Evolutionary conservation across 2,113 vertebrate species (phyloP).

Genomic region (Collichthys lucidus): DNA sequence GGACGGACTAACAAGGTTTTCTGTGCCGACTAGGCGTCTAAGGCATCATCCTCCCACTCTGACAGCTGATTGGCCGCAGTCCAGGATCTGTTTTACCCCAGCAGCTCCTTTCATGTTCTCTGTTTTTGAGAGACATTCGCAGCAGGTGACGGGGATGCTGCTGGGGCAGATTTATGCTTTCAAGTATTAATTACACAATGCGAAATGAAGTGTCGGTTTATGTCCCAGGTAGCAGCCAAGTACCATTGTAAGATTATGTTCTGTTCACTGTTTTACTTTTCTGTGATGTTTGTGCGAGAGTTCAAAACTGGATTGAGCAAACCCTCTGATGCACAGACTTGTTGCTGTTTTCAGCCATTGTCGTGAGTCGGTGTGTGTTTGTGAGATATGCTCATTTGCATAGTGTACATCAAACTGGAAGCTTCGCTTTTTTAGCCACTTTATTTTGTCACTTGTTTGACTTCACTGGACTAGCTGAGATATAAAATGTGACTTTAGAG

Average conservation of each 20-base stretch:
- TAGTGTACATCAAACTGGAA: too few relatives aligned
- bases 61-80: slow-evolving; percentile 60
- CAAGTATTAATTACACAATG: slow-evolving; percentile 20
- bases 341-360: background rate
- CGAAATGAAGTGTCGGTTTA: background rate
- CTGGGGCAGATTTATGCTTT: slow-evolving; percentile 38
- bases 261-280: too few relatives aligned
- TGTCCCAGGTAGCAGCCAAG: background rate
- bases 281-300: background rate
- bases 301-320: background rate
- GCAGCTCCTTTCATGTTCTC: slow-evolving; percentile 47
- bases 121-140: slow-evolving; percentile 44
- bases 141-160: slow-evolving; percentile 47
- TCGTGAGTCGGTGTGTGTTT: background rate
- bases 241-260: background rate
- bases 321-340: background rate
- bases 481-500: too few relatives aligned
- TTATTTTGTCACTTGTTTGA: too few relatives aligned
- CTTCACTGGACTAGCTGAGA: too few relatives aligned
- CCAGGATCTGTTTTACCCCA: slow-evolving; percentile 38
- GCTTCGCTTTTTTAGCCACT: too few relatives aligned
- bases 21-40: background rate
- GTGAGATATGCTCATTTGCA: background rate
- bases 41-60: slow-evolving; percentile 33
- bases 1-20: slow-evolving; percentile 39